Evolutionary conservation across 2,797 vertebrate species (phyloP), one percentile per base, ranked within the genome.

Genomic region (Danio jaintianensis): DNA sequence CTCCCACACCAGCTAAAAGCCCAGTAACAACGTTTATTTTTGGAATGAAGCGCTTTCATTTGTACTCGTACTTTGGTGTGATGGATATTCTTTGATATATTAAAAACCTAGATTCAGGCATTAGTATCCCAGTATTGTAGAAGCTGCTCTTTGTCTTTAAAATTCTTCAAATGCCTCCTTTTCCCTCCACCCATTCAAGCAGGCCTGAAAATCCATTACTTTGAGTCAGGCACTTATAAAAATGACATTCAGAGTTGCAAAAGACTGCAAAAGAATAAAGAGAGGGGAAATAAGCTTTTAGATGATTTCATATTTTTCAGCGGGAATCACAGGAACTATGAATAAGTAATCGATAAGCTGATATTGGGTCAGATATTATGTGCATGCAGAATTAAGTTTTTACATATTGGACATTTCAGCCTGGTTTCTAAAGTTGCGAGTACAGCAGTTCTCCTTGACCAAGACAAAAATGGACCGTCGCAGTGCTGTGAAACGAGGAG

Each of bases 121-220:
- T 58, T 73, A 45, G n/a, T 40, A 42, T 50, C 40, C 22, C 7
- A 68, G 18, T 7, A 58, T 15, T 50, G 22, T 48, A 67, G 16
- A 7, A 59, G 22, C 20, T 29, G 13, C 38, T 64, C 45, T 13
- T 40, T 58, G 56, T 80, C 50, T 75, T 72, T 48, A 71, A 48
- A 80, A 85, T 83, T 84, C 75, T 56, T 62, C 52, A 64, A 47
- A 75, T 75, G 62, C 52, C 81, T 76, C 18, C 43, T 53, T 52
- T 70, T 79, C 42, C 13, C 69, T 62, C n/a, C 52, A 52, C 62
- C 48, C 42, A 68, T 58, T 74, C 42, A 72, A 52, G 58, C 61
- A 53, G 40, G 8, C 53, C 53, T 22, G 56, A 62, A 80, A 79
- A 85, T 75, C 67, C 63, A 79, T 75, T 77, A 76, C 29, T 74